phyloP scores from a whole-genome alignment of 2,797 vertebrate genomes.

The Rachycentron canadum region DNA sequence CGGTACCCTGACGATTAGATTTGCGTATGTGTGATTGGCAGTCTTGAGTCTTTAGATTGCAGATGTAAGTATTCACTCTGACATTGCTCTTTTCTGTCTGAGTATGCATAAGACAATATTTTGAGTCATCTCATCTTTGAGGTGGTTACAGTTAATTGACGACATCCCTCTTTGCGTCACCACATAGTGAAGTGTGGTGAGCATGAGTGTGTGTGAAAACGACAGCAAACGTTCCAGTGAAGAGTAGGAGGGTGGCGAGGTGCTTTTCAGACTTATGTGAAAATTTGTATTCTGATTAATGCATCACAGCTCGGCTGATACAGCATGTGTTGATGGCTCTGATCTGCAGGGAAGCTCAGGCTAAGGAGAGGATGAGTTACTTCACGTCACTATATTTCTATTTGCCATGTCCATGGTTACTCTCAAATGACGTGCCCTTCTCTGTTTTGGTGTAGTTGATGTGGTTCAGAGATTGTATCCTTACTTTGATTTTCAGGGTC shows the following conservation, averaged over 20 bases:
- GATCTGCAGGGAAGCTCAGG: constrained; percentile 31
- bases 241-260: constrained; percentile 64
- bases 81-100: constrained; percentile 59
- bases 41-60: constrained; percentile 10
- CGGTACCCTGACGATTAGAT: constrained; percentile 3
- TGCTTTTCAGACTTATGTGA: constrained; percentile 59
- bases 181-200: constrained; percentile 70
- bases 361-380: neutral
- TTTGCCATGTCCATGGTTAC: neutral
- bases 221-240: constrained; percentile 64
- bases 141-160: constrained; percentile 67
- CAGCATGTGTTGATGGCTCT: constrained; percentile 50
- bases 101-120: constrained; percentile 50
- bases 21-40: neutral
- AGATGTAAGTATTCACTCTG: constrained; percentile 17
- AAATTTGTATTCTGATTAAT: constrained; percentile 63
- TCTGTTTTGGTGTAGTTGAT: neutral
- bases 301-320: constrained; percentile 48
- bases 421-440: constrained; percentile 1
- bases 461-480: neutral
- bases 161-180: constrained; percentile 74
- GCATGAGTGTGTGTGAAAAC: constrained; percentile 68
- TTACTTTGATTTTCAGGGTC: neutral
- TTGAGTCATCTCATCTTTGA: constrained; percentile 59
- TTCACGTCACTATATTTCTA: constrained; percentile 1